Conservation (phyloP, 2,888 invertebrate genomes). For the Globia sparganii region DNA sequence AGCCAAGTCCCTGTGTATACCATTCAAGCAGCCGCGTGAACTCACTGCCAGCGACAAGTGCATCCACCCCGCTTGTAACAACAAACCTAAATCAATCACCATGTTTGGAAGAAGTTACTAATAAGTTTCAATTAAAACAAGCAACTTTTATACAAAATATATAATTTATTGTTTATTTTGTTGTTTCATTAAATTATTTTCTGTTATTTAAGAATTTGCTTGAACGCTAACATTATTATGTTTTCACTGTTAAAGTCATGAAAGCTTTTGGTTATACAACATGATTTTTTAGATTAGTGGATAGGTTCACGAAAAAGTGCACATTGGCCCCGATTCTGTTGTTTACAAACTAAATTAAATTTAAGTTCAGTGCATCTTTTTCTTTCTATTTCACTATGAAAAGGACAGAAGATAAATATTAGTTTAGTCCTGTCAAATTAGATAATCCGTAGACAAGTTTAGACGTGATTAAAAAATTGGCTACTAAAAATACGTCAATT, state of each 20-base stretch:
- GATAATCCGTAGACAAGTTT: too few species aligned
- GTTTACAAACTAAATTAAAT: too few species aligned
- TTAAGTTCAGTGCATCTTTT: too few species aligned
- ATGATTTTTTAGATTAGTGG: too few species aligned
- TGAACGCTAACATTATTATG: background rate
- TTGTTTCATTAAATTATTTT: slow-evolving; percentile 51
- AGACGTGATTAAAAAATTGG: too few species aligned
- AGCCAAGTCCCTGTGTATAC: slow-evolving; percentile 99
- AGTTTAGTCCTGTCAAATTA: too few species aligned
- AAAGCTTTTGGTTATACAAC: background rate
- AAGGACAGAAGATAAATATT: too few species aligned
- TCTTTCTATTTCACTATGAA: too few species aligned
- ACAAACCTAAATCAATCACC: slow-evolving; percentile 95
- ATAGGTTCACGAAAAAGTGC: background rate
- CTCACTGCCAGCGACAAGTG: slow-evolving; percentile 93
- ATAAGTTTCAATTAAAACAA: slow-evolving; percentile 60
- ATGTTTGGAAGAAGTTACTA: slow-evolving; percentile 98
- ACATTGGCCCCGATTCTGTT: too few species aligned
- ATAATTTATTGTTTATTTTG: slow-evolving; percentile 69
- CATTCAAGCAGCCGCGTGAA: slow-evolving; percentile 95
- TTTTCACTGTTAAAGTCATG: background rate
- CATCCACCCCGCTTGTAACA: slow-evolving; percentile 96
- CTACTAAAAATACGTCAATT: too few species aligned
- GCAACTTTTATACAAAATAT: slow-evolving; percentile 70
- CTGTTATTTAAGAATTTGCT: background rate